A percentile compares a stretch with the other conserved stretches of the same genome.
Evolutionary conservation across 2,888 invertebrate species (phyloP).

Genomic region (Uropetala carovei): DNA sequence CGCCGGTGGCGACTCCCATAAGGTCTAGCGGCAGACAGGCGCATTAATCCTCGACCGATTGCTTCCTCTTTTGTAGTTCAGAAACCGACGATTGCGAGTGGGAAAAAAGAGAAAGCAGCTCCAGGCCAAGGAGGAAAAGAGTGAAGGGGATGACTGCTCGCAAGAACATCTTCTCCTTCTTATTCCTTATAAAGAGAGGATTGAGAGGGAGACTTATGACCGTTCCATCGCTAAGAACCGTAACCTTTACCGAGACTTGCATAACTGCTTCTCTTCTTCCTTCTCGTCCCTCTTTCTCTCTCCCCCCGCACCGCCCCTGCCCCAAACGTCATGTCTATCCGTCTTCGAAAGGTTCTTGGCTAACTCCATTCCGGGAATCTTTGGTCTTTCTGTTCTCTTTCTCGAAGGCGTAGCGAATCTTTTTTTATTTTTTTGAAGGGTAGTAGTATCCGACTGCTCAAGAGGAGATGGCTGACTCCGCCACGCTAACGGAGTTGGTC

Average conservation of each 20-base stretch:
- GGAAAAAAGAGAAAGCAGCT: neutral
- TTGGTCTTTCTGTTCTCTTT: neutral
- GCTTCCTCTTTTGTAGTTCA: neutral
- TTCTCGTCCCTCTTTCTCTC: neutral
- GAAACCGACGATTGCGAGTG: neutral
- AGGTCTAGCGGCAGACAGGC: neutral
- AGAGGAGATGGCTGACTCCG: neutral
- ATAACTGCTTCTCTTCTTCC: neutral
- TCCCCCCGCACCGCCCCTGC: neutral
- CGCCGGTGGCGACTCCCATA: neutral
- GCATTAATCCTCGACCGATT: neutral
- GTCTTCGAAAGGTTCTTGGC: neutral
- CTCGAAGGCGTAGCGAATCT: neutral
- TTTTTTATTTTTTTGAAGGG: neutral
- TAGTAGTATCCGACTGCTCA: neutral
- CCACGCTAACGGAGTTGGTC: neutral
- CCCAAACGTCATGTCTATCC: neutral
- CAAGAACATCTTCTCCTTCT: neutral
- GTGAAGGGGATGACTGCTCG: too few relatives aligned
- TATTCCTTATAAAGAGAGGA: neutral
- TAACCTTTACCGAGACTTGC: neutral
- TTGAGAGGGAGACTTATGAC: neutral
- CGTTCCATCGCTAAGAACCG: neutral
- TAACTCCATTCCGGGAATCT: conserved; percentile 7
- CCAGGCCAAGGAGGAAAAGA: neutral